These are phyloP conservation scores for Drosophila suboccidentalis DNA, from an alignment of 2,888 invertebrate genomes.

Conservation along the genomic window DNA sequence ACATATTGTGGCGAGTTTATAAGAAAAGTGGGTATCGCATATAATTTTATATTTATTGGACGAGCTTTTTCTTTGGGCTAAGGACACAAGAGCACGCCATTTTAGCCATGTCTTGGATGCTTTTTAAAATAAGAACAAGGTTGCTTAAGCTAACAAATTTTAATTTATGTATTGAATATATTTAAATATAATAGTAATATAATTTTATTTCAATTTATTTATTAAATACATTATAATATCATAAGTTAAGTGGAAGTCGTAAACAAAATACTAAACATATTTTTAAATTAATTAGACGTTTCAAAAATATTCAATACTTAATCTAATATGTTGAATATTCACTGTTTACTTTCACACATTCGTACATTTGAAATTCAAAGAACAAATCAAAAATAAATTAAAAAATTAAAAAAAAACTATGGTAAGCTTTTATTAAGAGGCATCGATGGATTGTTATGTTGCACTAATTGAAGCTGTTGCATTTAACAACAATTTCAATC, in stretches of 20 bases:
- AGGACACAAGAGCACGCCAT: neutral
- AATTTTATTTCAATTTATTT: neutral
- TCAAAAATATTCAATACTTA: no score
- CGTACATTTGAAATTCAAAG: no score
- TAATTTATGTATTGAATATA: neutral
- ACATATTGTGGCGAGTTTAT: conserved; percentile 51
- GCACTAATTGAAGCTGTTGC: conserved; percentile 10
- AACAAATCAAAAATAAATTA: no score
- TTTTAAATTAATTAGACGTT: no score
- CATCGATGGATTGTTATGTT: neutral
- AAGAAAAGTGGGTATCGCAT: conserved; percentile 30
- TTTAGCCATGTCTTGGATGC: neutral
- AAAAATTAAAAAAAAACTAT: no score
- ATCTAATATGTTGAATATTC: no score
- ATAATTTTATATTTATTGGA: conserved; percentile 25
- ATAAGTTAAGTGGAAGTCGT: no score
- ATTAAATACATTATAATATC: neutral
- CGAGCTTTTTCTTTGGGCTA: conserved; percentile 1
- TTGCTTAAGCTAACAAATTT: neutral
- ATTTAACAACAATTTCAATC: conserved; percentile 17
- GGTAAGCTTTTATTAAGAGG: no score
- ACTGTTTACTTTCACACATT: no score
- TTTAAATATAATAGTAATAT: no score
- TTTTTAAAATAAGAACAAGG: neutral
- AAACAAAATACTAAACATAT: no score